Conservation (phyloP, 2,797 vertebrate species). For the Microctenopoma stevenorrisi region DNA sequence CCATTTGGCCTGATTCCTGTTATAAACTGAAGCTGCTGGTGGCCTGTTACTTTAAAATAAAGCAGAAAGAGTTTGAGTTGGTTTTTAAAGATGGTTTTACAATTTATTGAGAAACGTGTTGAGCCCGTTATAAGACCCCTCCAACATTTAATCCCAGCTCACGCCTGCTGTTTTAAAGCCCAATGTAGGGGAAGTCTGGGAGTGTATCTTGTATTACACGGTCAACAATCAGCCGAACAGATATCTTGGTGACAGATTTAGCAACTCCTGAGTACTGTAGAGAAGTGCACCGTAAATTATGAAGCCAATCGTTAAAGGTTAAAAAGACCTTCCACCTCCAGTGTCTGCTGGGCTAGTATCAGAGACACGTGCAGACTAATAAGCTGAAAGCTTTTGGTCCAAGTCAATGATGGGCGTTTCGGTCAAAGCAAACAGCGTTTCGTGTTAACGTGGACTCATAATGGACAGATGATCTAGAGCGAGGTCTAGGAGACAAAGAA, state of each 20-base stretch:
- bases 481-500: constrained; percentile 37
- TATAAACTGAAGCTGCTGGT: background rate
- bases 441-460: background rate
- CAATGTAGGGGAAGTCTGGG: background rate
- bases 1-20: background rate
- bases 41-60: background rate
- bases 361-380: background rate
- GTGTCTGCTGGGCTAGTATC: background rate
- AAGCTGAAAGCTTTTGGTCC: background rate
- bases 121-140: background rate
- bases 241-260: too few relatives aligned
- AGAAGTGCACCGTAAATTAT: too few relatives aligned
- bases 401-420: background rate
- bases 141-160: background rate
- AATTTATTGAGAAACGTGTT: background rate
- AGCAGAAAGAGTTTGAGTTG: background rate
- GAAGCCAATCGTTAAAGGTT: too few relatives aligned
- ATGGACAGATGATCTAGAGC: constrained; percentile 4
- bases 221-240: too few relatives aligned
- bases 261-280: too few relatives aligned
- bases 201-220: too few relatives aligned
- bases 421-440: background rate
- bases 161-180: background rate
- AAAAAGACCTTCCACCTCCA: too few relatives aligned
- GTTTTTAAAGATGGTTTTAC: too few relatives aligned